Conservation (phyloP, 2,113 vertebrate genomes). For the Murina feae region DNA sequence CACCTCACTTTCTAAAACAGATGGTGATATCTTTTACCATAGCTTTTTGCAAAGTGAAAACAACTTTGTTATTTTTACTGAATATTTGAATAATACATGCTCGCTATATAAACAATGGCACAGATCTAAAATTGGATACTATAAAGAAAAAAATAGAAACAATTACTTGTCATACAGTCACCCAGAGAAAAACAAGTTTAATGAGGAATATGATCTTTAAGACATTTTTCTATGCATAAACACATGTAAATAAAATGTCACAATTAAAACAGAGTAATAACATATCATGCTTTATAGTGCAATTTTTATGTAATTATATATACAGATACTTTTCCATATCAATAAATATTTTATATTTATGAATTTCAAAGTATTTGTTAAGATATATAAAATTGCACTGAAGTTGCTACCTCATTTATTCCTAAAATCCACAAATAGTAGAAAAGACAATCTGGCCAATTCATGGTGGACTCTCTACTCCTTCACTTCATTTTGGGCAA, state of each 20-base stretch:
- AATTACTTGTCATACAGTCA: neutral
- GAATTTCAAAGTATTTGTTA: slow-evolving; percentile 4
- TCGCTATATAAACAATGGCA: neutral
- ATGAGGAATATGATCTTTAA: neutral
- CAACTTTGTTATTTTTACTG: neutral
- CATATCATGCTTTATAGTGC: neutral
- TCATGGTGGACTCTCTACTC: neutral
- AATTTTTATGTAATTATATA: neutral
- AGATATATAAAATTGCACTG: neutral
- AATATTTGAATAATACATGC: slow-evolving; percentile 12
- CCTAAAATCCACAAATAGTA: neutral
- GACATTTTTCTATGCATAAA: neutral
- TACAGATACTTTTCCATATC: neutral
- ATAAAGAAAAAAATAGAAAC: neutral
- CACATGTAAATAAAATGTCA: neutral
- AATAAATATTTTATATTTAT: neutral
- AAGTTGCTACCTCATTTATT: neutral
- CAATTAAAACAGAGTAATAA: neutral
- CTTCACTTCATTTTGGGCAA: neutral
- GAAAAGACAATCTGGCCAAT: neutral
- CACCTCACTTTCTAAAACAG: neutral
- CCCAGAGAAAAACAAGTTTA: neutral
- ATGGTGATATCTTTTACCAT: neutral
- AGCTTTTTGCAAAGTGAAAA: slow-evolving; percentile 14
- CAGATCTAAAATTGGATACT: neutral